Percentiles rank a stretch among this genome's conserved stretches.
Evolutionary conservation across 2,113 vertebrate genomes (phyloP).

Genomic region (Loxodonta africana): DNA sequence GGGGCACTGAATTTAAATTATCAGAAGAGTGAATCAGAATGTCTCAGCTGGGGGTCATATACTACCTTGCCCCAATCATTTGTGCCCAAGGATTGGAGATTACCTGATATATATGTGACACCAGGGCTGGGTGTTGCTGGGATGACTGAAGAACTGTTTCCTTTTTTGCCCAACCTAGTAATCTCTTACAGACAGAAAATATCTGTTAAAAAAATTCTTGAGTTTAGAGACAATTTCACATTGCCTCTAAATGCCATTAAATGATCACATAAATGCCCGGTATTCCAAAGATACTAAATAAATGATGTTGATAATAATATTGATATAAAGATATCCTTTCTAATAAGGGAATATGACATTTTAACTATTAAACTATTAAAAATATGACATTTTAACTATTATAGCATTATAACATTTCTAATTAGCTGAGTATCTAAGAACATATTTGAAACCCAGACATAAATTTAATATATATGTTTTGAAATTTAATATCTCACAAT

Average conservation of each 20-base stretch:
- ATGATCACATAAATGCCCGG: neutral
- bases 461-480: neutral
- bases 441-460: neutral
- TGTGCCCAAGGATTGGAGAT: neutral
- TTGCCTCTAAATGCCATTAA: no score
- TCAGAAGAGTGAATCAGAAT: neutral
- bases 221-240: neutral
- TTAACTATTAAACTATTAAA: neutral
- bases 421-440: neutral
- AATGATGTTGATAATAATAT: neutral
- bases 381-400: neutral
- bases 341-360: neutral
- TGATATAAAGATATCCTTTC: neutral
- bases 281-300: neutral
- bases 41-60: neutral
- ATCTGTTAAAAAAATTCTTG: neutral
- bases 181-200: neutral
- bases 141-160: neutral
- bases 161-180: neutral
- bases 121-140: neutral
- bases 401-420: neutral
- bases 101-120: neutral
- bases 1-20: neutral
- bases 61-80: neutral
- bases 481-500: constrained; percentile 37